A percentile compares a stretch with the other conserved stretches of the same genome.
These are phyloP conservation scores for Syngnathus typhle DNA, from an alignment of 2,113 vertebrate species.

Conservation along the genomic window DNA sequence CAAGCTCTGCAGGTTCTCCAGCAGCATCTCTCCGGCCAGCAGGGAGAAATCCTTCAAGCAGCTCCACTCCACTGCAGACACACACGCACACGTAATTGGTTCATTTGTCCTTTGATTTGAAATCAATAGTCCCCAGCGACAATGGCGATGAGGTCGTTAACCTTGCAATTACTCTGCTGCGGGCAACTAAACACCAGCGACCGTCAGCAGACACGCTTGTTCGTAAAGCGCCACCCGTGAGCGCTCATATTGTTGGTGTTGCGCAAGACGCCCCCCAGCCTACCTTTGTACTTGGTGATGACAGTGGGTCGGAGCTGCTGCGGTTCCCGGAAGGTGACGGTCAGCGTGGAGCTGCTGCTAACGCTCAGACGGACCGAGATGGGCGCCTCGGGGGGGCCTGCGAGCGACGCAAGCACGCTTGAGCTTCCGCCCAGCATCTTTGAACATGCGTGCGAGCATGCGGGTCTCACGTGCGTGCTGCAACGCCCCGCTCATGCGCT, in stretches of 20 bases:
- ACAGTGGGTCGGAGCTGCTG: slow-evolving; percentile 84
- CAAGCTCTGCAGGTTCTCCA: slow-evolving; percentile 82
- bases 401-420: slow-evolving; percentile 8
- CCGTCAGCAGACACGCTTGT: not conserved
- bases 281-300: slow-evolving; percentile 95
- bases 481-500: slow-evolving; percentile 85
- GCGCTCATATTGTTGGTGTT: too few species aligned
- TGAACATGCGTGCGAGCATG: not conserved
- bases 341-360: slow-evolving; percentile 84
- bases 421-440: too few species aligned
- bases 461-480: slow-evolving; percentile 84
- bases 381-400: slow-evolving; percentile 87
- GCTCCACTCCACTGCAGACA: slow-evolving; percentile 87
- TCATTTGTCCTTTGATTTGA: slow-evolving; percentile 7
- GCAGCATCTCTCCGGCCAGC: slow-evolving; percentile 78
- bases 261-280: too few species aligned
- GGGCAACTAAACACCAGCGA: not conserved
- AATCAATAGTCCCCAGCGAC: slow-evolving; percentile 26
- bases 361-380: slow-evolving; percentile 83
- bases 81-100: slow-evolving; percentile 5
- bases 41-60: slow-evolving; percentile 84
- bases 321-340: slow-evolving; percentile 93
- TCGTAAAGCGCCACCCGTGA: not conserved
- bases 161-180: slow-evolving; percentile 5
- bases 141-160: slow-evolving; percentile 18